Evolutionary conservation across 1,140 invertebrate genomes (phyloP).

Genomic region (Himalopsyche phryganea): DNA sequence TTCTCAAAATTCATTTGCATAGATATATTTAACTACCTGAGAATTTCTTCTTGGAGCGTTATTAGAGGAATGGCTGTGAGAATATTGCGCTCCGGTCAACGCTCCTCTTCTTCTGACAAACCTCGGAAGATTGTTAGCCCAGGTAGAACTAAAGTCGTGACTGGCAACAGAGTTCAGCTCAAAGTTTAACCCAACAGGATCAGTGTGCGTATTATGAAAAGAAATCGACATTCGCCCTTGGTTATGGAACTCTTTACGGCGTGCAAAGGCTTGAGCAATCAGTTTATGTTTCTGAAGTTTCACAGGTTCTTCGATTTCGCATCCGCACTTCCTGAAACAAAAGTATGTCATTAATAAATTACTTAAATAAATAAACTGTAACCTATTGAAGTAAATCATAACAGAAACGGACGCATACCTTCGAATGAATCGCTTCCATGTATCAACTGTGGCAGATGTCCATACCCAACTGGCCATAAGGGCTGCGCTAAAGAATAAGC

Average conservation of each 20-base stretch:
- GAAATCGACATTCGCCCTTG: conserved; percentile 82
- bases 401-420: conserved; percentile 55
- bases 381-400: background rate
- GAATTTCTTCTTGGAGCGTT: conserved; percentile 48
- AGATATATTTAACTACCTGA: conserved; percentile 44
- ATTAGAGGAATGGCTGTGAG: conserved; percentile 54
- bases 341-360: background rate
- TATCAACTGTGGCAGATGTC: conserved; percentile 75
- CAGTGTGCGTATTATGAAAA: conserved; percentile 79
- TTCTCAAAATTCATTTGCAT: too few relatives aligned
- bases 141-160: conserved; percentile 74
- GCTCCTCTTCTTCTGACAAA: conserved; percentile 79
- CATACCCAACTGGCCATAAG: conserved; percentile 92
- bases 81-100: conserved; percentile 57
- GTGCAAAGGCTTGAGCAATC: conserved; percentile 85
- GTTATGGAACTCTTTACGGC: conserved; percentile 79
- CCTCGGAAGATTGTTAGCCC: conserved; percentile 83
- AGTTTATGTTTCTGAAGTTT: conserved; percentile 82
- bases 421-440: conserved; percentile 79
- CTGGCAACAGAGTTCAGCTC: conserved; percentile 77
- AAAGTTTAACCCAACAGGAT: conserved; percentile 85
- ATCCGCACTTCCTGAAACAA: conserved; percentile 59
- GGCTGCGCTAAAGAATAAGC: conserved; percentile 78
- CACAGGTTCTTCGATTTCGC: conserved; percentile 66
- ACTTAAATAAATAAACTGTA: too few relatives aligned